Conservation (phyloP, 2,888 invertebrate genomes). For the Apoderus coryli region DNA sequence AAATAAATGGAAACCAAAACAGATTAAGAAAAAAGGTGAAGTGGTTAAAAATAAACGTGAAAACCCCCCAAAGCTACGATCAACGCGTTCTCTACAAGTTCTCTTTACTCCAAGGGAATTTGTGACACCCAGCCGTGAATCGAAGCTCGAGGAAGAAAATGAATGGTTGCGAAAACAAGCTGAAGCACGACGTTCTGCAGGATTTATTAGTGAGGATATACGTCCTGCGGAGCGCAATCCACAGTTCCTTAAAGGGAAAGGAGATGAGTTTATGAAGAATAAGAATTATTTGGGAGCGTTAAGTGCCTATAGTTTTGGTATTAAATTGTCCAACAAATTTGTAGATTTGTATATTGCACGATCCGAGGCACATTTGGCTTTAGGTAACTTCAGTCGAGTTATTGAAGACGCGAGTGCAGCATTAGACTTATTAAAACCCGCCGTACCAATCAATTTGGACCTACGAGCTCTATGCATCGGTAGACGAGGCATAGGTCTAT, state of each 20-base stretch:
- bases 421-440: slow-evolving; percentile 58
- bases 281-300: slow-evolving; percentile 67
- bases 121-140: slow-evolving; percentile 70
- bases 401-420: slow-evolving; percentile 48
- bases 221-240: slow-evolving; percentile 71
- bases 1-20: slow-evolving; percentile 39
- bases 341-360: slow-evolving; percentile 61
- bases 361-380: slow-evolving; percentile 63
- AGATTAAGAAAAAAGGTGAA: slow-evolving; percentile 9
- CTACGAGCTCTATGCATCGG: slow-evolving; percentile 60
- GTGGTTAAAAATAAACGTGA: slow-evolving; percentile 12
- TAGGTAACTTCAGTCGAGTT: slow-evolving; percentile 50
- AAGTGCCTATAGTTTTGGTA: slow-evolving; percentile 68
- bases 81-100: slow-evolving; percentile 43
- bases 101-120: slow-evolving; percentile 62
- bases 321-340: slow-evolving; percentile 55
- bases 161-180: slow-evolving; percentile 71
- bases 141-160: slow-evolving; percentile 52
- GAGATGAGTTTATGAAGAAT: slow-evolving; percentile 58
- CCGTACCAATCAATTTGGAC: slow-evolving; percentile 52
- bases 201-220: slow-evolving; percentile 57
- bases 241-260: slow-evolving; percentile 67
- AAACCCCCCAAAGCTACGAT: slow-evolving; percentile 38
- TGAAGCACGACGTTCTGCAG: slow-evolving; percentile 51
- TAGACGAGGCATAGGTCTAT: slow-evolving; percentile 59